phyloP scores from a whole-genome alignment of 2,888 invertebrate genomes.

The Volucella zonaria region DNA sequence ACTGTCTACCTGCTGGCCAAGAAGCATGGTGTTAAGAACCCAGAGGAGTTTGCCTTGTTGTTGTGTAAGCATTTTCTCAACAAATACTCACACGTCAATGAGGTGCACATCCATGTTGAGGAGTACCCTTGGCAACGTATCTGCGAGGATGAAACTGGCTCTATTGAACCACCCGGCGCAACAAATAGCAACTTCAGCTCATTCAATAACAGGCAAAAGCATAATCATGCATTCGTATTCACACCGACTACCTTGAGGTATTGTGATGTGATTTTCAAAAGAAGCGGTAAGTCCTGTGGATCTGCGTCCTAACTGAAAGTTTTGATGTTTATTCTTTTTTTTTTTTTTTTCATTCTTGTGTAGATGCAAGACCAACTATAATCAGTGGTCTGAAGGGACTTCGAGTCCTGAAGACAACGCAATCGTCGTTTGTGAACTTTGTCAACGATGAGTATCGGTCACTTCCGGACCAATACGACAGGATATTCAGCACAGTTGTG shows the following conservation, averaged over 20 bases:
- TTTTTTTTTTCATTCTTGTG: conserved; percentile 18
- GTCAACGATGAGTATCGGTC: conserved; percentile 91
- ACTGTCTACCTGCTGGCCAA: conserved; percentile 91
- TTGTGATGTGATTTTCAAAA: conserved; percentile 87
- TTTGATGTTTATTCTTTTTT: background rate
- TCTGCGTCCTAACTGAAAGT: background rate
- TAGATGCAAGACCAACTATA: conserved; percentile 84
- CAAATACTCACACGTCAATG: conserved; percentile 89
- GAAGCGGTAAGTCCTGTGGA: conserved; percentile 85
- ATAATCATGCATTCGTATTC: conserved; percentile 91
- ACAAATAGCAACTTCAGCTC: conserved; percentile 71
- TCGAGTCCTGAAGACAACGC: conserved; percentile 90
- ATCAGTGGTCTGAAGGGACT: conserved; percentile 88
- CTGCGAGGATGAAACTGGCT: conserved; percentile 82
- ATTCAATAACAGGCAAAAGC: conserved; percentile 82
- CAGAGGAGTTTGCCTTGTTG: conserved; percentile 90
- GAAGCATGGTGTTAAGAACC: conserved; percentile 89
- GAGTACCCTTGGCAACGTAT: conserved; percentile 91
- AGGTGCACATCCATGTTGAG: conserved; percentile 87
- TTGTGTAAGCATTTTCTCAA: conserved; percentile 89
- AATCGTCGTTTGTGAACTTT: conserved; percentile 91
- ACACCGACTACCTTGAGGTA: conserved; percentile 87
- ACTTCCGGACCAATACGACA: conserved; percentile 88
- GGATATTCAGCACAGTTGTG: conserved; percentile 89
- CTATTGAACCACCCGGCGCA: conserved; percentile 77